A percentile compares a stretch with the other conserved stretches of the same genome.
These are phyloP conservation scores for Telmatochromis sp. DNA, from an alignment of 2,113 vertebrate genomes.

Conservation along the genomic window DNA sequence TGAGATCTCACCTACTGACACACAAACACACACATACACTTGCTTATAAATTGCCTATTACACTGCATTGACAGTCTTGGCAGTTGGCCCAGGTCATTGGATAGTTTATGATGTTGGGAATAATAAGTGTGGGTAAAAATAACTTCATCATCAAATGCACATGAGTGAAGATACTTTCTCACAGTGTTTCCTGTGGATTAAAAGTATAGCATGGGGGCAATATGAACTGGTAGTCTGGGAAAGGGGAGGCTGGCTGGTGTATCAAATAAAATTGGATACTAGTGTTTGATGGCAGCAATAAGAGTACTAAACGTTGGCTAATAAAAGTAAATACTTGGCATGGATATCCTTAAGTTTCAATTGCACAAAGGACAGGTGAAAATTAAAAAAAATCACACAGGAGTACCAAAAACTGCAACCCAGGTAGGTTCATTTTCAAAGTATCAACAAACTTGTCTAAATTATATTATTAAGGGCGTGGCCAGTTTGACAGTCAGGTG, in stretches of 20 bases:
- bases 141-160: constrained; percentile 47
- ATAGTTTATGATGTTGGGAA: constrained; percentile 56
- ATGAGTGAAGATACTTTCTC: constrained; percentile 5
- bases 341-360: not conserved
- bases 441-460: not conserved
- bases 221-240: not conserved
- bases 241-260: not conserved
- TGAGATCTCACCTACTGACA: not conserved
- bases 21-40: not conserved
- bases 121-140: constrained; percentile 56
- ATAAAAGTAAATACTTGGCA: not conserved
- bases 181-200: not conserved
- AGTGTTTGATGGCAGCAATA: not conserved
- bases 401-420: not conserved
- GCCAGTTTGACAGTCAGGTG: not conserved
- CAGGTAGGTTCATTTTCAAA: not conserved
- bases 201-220: not conserved
- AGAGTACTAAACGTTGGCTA: not conserved
- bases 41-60: constrained; percentile 59
- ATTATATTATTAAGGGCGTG: not conserved
- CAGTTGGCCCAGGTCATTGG: constrained; percentile 32
- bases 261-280: not conserved
- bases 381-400: not conserved
- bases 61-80: constrained; percentile 36
- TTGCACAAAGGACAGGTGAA: not conserved